Percentiles rank a stretch among this genome's conserved stretches.
Conservation (phyloP, 2,113 vertebrate species). For the Pedionomus torquatus region DNA sequence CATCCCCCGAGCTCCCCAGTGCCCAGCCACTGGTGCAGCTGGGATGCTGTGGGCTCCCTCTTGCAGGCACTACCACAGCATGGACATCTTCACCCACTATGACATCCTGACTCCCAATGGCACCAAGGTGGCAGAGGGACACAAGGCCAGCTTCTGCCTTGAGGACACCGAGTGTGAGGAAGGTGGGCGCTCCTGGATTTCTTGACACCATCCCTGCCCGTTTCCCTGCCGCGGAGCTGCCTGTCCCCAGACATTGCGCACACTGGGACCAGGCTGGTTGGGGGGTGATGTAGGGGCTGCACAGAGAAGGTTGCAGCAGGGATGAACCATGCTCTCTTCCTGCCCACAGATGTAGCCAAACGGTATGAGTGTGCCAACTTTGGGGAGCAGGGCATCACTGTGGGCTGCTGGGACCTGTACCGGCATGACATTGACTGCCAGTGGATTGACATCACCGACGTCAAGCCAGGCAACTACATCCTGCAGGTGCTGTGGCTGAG, state of each 20-base stretch:
- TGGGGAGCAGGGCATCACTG: conserved; percentile 96
- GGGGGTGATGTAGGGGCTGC: too few relatives aligned
- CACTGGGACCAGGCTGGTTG: neutral
- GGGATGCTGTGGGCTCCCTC: neutral
- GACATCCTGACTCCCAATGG: conserved; percentile 92
- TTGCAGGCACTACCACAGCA: conserved; percentile 96
- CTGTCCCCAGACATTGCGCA: fast-evolving
- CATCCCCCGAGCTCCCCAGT: neutral
- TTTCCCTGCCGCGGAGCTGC: fast-evolving
- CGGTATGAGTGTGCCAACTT: conserved; percentile 98
- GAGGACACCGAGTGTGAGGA: conserved; percentile 94
- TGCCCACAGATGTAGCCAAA: conserved; percentile 86
- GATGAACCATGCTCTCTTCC: neutral
- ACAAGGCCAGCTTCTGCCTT: conserved; percentile 98
- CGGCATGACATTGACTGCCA: conserved; percentile 98
- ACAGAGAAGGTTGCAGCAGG: neutral
- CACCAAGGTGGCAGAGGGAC: conserved; percentile 93
- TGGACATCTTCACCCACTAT: conserved; percentile 98
- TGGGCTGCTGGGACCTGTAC: conserved; percentile 97
- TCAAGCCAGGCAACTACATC: conserved; percentile 96
- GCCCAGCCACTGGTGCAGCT: neutral
- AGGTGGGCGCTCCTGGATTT: conserved; percentile 61
- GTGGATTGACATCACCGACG: conserved; percentile 96
- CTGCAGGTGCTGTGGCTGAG: conserved; percentile 82
- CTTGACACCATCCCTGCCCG: fast-evolving